phyloP scores from a whole-genome alignment of 2,113 vertebrate species.

The Nycticryphes semicollaris region DNA sequence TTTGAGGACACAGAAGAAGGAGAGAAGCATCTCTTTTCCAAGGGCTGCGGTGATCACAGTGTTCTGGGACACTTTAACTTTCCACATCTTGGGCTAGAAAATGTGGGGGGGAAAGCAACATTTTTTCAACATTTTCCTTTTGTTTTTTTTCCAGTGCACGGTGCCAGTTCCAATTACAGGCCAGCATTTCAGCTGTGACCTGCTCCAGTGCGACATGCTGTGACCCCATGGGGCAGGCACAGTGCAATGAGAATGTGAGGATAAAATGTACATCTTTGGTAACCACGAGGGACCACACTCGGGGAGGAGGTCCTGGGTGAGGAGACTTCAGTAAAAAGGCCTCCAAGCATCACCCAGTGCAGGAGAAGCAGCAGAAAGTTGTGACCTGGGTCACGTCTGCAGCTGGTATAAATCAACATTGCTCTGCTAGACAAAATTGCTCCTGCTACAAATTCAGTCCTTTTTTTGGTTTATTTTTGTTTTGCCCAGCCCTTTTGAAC shows the following conservation, averaged over 20 bases:
- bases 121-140: slow-evolving; percentile 11
- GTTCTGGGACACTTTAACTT: background rate
- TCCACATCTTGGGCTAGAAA: background rate
- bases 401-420: slow-evolving; percentile 23
- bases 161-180: slow-evolving; percentile 22
- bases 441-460: background rate
- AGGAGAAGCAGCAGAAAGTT: background rate
- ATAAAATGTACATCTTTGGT: background rate
- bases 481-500: background rate
- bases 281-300: background rate
- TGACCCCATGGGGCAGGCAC: background rate
- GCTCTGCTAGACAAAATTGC: background rate
- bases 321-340: background rate
- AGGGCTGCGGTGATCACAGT: background rate
- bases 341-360: background rate
- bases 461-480: background rate
- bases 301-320: background rate
- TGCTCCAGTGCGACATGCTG: accelerated
- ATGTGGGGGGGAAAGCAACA: background rate
- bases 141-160: background rate
- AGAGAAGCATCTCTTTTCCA: background rate
- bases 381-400: slow-evolving; percentile 1
- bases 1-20: background rate
- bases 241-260: background rate
- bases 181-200: background rate